phyloP scores from a whole-genome alignment of 1,140 invertebrate species.

The Aphidius ervi region DNA sequence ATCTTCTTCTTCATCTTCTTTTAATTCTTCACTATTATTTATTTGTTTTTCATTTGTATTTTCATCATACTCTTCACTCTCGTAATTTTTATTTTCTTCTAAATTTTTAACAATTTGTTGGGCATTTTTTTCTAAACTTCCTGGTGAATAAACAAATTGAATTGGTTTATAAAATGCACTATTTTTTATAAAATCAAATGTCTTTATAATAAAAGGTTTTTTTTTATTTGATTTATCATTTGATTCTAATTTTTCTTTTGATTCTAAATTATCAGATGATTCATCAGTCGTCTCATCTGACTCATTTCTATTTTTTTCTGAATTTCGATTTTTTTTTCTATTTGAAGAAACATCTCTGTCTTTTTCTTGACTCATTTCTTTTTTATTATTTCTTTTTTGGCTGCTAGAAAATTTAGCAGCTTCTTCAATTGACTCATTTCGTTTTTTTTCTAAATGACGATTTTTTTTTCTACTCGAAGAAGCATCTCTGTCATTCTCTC shows the following conservation, averaged over 20 bases:
- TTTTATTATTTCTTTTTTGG: neutral
- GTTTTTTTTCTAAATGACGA: too few relatives aligned
- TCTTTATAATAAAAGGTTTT: constrained; percentile 2
- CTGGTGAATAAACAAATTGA: constrained; percentile 31
- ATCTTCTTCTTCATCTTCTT: too few relatives aligned
- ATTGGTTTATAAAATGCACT: constrained; percentile 32
- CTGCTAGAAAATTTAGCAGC: neutral
- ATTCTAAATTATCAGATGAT: neutral
- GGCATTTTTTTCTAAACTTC: constrained; percentile 21
- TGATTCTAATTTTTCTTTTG: neutral
- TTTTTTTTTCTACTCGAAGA: too few relatives aligned
- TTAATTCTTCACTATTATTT: too few relatives aligned
- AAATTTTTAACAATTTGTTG: constrained; percentile 5
- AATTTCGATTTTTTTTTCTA: neutral
- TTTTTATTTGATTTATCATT: neutral
- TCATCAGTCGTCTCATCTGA: neutral
- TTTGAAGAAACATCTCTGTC: neutral
- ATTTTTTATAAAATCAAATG: constrained; percentile 32
- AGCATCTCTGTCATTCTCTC: too few relatives aligned
- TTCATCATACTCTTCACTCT: too few relatives aligned
- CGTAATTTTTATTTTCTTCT: too few relatives aligned
- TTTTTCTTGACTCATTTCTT: neutral
- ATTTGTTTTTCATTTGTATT: too few relatives aligned
- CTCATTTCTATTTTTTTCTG: neutral
- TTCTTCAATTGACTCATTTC: neutral